Base-by-base conservation (phyloP, 2,888 invertebrate genomes). In the Geophilus truncorum region DNA sequence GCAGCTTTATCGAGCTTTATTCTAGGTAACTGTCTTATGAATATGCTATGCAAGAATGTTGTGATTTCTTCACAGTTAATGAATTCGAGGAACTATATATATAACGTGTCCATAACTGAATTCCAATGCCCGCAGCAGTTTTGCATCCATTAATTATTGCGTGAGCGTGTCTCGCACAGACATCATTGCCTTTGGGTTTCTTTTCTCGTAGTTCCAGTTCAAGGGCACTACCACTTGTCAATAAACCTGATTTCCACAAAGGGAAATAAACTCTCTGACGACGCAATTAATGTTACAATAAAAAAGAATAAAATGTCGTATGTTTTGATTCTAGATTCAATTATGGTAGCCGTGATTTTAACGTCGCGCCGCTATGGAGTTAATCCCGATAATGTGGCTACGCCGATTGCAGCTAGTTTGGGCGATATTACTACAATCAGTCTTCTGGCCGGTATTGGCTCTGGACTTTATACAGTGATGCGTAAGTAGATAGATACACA, bases 311-410 rank as follows among this genome's bases (percentile, higher is more conserved):
- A 51, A 32, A 62, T 62, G 6, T 21, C 62, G 9, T 18, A 15
- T 70, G 70, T 21, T 70, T 30, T 81, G 88, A 88, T 2, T 78
- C 1, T 87, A 93, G 93, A 93, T 82, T 87, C 93, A 81, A 90
- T 95, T 32, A 96, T 96, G 95, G 92, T 95, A 77, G 91, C 91
- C 81, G 95, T 96, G 36, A 92, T 96, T 85, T 88, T 96, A 21
- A 86, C 92, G 79, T 94, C 95, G 5, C 90, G 92, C 83, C 91
- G 91, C 84, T 90, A 92, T 86, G 90, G 92, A 85, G 93, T 96
- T 83, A 95, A 96, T 88, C 96, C 96, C 77, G 96, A 97, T 87
- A 97, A 97, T 87, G 92, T 97, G 81, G 95, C 96, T n/a, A 96
- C 96, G 80, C 96, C 96, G 9, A 94, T 97, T 83, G 96, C 96